These are phyloP conservation scores for Tachysurus vachellii DNA, from an alignment of 2,113 vertebrate species.

Conservation along the genomic window DNA sequence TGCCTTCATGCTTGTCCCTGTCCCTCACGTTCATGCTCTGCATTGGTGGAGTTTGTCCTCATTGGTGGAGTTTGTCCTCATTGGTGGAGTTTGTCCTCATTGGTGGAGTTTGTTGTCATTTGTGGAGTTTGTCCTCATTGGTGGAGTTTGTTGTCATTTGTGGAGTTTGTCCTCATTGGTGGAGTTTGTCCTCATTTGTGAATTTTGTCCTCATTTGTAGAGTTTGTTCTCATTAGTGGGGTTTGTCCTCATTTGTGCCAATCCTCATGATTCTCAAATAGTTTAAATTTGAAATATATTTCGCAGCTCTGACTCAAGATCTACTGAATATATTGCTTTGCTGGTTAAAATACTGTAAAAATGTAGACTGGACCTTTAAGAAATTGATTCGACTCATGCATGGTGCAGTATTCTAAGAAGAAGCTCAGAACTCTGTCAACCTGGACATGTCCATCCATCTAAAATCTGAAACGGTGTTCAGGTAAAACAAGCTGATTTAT, in stretches of 20 bases:
- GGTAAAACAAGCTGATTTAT: not conserved
- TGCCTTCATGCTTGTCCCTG: not conserved
- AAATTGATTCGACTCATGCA: not conserved
- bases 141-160: no score
- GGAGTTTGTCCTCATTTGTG: no score
- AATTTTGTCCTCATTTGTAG: no score
- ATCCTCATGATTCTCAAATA: not conserved
- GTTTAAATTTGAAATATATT: not conserved
- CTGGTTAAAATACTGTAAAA: not conserved
- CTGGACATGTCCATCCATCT: not conserved
- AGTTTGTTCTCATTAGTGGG: no score
- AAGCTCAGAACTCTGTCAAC: not conserved
- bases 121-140: no score
- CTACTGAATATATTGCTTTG: not conserved
- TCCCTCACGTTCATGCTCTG: not conserved
- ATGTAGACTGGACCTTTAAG: not conserved
- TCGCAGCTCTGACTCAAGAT: not conserved
- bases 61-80: no score
- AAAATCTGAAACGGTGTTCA: not conserved
- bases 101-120: not conserved
- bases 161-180: no score
- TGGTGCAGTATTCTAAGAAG: not conserved
- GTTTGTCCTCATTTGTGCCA: no score
- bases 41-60: not conserved
- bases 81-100: not conserved